Percentiles rank a stretch among this genome's conserved stretches.
phyloP scores from a whole-genome alignment of 2,888 invertebrate genomes.

The Limnephilus marmoratus region DNA sequence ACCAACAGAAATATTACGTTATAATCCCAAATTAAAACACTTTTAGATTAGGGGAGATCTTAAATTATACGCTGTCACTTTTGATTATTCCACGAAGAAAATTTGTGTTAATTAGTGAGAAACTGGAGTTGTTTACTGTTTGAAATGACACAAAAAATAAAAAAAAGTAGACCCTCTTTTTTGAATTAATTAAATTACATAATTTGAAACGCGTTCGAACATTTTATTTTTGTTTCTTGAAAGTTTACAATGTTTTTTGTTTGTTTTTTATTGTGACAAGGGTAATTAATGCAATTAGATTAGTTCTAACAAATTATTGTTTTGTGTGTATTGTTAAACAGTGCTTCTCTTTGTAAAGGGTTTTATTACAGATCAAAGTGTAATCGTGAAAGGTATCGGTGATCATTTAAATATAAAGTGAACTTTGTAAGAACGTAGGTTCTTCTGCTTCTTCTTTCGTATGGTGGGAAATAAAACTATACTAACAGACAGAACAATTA shows the following conservation, averaged over 20 bases:
- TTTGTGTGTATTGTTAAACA: not conserved
- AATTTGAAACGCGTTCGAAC: not conserved
- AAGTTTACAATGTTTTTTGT: not conserved
- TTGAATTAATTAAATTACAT: constrained; percentile 24
- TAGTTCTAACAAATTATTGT: not conserved
- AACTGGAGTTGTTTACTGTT: constrained; percentile 50
- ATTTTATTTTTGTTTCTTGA: not conserved
- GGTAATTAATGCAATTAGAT: not conserved
- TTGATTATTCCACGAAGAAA: constrained; percentile 54
- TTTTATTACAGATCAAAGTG: not conserved
- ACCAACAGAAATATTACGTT: not conserved
- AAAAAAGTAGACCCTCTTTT: constrained; percentile 8
- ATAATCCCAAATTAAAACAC: not conserved
- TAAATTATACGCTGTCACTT: constrained; percentile 62
- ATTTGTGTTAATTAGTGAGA: constrained; percentile 63
- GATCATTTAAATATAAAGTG: not conserved
- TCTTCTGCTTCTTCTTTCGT: too few species aligned
- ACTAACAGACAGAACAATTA: too few species aligned
- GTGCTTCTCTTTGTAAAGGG: not conserved
- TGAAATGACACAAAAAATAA: constrained; percentile 6
- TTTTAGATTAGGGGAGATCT: constrained; percentile 46
- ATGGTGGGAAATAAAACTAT: too few species aligned
- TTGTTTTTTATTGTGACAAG: not conserved
- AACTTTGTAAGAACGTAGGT: not conserved
- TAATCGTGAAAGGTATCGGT: too few species aligned